Evolutionary conservation across 2,113 vertebrate genomes (phyloP).

Genomic region (Eurystomus gularis): DNA sequence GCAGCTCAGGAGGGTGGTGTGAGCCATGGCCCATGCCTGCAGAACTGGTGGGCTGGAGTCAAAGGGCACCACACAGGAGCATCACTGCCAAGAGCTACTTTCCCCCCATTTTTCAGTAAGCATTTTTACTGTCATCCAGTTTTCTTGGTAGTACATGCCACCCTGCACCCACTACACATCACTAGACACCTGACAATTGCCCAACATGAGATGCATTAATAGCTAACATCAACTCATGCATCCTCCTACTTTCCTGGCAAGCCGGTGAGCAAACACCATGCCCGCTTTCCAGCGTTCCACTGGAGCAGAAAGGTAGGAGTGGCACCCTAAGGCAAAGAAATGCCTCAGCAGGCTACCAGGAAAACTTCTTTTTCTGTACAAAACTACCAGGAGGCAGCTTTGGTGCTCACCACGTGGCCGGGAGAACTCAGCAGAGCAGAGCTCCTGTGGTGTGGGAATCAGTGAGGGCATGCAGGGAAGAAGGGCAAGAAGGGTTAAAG

Average conservation of each 20-base stretch:
- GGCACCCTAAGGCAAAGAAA: background rate
- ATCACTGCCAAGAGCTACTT: background rate
- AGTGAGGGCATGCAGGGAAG: background rate
- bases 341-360: background rate
- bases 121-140: background rate
- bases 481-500: background rate
- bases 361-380: background rate
- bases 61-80: background rate
- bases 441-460: fast-evolving
- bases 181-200: background rate
- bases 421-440: background rate
- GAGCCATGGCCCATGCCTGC: fast-evolving
- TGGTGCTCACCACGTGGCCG: fast-evolving
- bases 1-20: background rate
- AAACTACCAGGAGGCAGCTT: background rate
- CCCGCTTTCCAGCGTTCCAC: background rate
- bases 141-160: background rate
- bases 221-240: background rate
- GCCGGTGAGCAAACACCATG: background rate
- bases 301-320: background rate
- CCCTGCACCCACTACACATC: background rate
- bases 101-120: background rate
- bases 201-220: background rate
- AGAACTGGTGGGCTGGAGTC: background rate
- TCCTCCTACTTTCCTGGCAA: background rate